These are phyloP conservation scores for Gobio gobio DNA, from an alignment of 2,113 vertebrate species.

Conservation along the genomic window DNA sequence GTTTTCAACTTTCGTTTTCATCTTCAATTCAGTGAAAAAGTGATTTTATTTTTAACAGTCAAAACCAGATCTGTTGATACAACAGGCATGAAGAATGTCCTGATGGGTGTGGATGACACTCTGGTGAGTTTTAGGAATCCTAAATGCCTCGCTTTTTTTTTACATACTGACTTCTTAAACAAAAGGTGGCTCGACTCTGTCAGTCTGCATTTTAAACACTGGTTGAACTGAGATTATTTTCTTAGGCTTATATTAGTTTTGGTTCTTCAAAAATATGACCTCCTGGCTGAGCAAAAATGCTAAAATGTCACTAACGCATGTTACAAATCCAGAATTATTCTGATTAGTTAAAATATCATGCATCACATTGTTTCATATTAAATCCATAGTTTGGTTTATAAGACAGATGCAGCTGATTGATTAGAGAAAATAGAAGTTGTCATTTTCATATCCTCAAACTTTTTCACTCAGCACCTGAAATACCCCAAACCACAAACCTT, in stretches of 20 bases:
- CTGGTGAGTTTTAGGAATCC: conserved; percentile 35
- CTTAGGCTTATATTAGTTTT: background rate
- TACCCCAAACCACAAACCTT: background rate
- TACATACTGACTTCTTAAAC: background rate
- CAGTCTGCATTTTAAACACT: background rate
- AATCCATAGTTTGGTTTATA: background rate
- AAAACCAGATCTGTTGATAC: conserved; percentile 41
- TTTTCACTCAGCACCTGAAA: conserved; percentile 10
- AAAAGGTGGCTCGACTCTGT: background rate
- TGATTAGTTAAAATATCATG: background rate
- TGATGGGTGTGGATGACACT: background rate
- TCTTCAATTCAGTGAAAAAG: background rate
- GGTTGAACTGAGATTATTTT: background rate
- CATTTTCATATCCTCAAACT: conserved; percentile 30
- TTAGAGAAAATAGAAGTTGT: background rate
- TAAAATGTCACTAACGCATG: background rate
- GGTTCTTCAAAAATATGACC: background rate
- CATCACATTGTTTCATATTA: no score
- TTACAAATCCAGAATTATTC: background rate
- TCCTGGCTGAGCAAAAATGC: background rate
- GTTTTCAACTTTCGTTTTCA: background rate
- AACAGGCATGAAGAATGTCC: conserved; percentile 25
- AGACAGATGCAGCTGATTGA: background rate
- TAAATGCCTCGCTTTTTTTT: background rate
- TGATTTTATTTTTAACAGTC: conserved; percentile 54